phyloP scores from a whole-genome alignment of 2,888 invertebrate genomes.

The Drosophila barbarae region DNA sequence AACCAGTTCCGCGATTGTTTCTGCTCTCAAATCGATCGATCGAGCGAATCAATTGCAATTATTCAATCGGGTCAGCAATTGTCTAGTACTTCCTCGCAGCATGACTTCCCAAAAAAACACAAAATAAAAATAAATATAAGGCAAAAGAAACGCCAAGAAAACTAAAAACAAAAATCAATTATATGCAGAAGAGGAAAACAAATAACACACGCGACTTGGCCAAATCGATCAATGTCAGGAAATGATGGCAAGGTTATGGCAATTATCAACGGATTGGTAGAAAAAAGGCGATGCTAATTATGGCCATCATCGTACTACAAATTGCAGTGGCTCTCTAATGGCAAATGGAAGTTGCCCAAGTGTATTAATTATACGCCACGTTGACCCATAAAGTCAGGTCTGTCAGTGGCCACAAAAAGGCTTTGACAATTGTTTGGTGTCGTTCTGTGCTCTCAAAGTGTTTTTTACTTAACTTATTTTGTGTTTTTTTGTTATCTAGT shows the following conservation, averaged over 20 bases:
- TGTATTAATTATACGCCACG: slow-evolving; percentile 71
- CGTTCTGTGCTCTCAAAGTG: slow-evolving; percentile 37
- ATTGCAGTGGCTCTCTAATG: slow-evolving; percentile 54
- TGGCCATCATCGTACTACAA: slow-evolving; percentile 38
- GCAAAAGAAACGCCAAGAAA: background rate
- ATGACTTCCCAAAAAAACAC: slow-evolving; percentile 54
- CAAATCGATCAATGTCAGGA: slow-evolving; percentile 73
- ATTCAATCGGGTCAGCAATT: slow-evolving; percentile 46
- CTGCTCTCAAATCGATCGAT: slow-evolving; percentile 35
- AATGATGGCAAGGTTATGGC: slow-evolving; percentile 72
- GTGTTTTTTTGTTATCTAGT: background rate
- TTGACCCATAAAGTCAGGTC: slow-evolving; percentile 63
- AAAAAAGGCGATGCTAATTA: slow-evolving; percentile 48
- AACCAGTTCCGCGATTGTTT: slow-evolving; percentile 35
- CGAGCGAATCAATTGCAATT: slow-evolving; percentile 25
- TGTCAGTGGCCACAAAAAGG: slow-evolving; percentile 17
- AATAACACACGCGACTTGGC: slow-evolving; percentile 40
- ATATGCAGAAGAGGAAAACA: slow-evolving; percentile 44
- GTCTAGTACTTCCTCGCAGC: slow-evolving; percentile 44
- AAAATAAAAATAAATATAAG: background rate
- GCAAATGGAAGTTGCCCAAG: slow-evolving; percentile 72
- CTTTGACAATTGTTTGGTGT: slow-evolving; percentile 61
- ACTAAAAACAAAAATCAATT: slow-evolving; percentile 52
- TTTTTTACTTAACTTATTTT: background rate
- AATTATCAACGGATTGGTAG: slow-evolving; percentile 57